These are phyloP conservation scores for Acanthornis magna DNA, from an alignment of 2,797 vertebrate genomes.

Conservation along the genomic window DNA sequence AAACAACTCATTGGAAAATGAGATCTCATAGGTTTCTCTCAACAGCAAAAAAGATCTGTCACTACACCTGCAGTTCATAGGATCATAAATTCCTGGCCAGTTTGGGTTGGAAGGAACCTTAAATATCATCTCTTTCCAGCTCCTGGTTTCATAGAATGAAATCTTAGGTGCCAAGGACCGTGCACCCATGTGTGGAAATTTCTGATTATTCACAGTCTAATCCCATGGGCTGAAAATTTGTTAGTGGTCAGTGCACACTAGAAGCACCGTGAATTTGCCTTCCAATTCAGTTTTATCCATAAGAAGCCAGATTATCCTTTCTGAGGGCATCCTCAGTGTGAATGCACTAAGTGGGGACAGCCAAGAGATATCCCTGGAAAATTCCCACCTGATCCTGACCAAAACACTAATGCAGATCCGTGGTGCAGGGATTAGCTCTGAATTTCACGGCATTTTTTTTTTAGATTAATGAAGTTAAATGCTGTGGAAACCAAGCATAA, in stretches of 20 bases:
- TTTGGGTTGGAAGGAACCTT: background rate
- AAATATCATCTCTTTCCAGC: fast-evolving
- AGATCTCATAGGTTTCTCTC: background rate
- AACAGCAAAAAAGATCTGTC: background rate
- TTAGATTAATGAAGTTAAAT: background rate
- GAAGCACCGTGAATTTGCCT: background rate
- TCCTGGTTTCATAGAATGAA: background rate
- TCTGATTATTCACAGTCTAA: background rate
- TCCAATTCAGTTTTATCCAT: background rate
- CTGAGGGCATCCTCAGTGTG: background rate
- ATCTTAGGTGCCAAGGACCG: background rate
- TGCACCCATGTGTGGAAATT: background rate
- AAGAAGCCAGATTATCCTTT: background rate
- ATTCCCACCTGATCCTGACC: background rate
- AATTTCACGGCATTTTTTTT: background rate
- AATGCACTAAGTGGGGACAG: background rate
- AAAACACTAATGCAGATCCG: background rate
- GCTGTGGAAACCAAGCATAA: fast-evolving
- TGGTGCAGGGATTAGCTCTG: fast-evolving
- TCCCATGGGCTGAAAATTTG: background rate
- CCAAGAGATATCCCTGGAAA: background rate
- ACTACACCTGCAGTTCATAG: background rate
- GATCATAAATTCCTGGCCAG: background rate
- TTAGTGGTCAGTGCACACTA: background rate
- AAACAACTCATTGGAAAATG: background rate